Conservation (phyloP, 2,113 vertebrate genomes). For the Cacatua alba region DNA sequence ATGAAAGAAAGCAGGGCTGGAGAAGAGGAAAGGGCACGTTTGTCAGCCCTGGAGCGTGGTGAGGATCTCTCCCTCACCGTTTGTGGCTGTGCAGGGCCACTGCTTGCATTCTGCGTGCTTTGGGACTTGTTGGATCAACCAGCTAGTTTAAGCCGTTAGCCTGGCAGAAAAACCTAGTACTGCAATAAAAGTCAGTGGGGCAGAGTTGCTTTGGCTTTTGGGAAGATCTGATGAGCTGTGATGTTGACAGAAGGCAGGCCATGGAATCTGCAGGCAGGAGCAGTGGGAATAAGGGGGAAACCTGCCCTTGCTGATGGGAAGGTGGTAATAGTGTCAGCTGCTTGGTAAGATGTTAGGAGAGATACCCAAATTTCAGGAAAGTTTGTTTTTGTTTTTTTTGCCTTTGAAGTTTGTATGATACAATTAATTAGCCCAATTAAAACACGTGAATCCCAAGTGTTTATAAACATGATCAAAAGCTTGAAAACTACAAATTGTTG, state of each 20-base stretch:
- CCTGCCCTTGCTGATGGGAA: not conserved
- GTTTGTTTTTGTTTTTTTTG: fast-evolving
- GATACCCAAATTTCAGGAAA: not conserved
- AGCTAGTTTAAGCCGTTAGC: not conserved
- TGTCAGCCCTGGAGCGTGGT: not conserved
- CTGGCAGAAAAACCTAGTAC: not conserved
- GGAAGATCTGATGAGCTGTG: not conserved
- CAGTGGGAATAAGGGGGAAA: not conserved
- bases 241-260: not conserved
- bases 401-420: not conserved
- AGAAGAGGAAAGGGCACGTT: not conserved
- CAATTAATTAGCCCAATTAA: not conserved
- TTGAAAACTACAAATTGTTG: not conserved
- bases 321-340: not conserved
- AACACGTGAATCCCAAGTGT: not conserved
- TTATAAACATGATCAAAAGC: not conserved
- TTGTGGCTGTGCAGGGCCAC: not conserved
- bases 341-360: not conserved
- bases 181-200: not conserved
- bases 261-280: not conserved
- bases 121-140: fast-evolving
- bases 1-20: not conserved
- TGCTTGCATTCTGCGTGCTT: fast-evolving
- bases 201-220: not conserved
- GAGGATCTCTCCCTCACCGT: not conserved